phyloP scores from a whole-genome alignment of 2,888 invertebrate species.

The Eudasyphora cyanicolor region DNA sequence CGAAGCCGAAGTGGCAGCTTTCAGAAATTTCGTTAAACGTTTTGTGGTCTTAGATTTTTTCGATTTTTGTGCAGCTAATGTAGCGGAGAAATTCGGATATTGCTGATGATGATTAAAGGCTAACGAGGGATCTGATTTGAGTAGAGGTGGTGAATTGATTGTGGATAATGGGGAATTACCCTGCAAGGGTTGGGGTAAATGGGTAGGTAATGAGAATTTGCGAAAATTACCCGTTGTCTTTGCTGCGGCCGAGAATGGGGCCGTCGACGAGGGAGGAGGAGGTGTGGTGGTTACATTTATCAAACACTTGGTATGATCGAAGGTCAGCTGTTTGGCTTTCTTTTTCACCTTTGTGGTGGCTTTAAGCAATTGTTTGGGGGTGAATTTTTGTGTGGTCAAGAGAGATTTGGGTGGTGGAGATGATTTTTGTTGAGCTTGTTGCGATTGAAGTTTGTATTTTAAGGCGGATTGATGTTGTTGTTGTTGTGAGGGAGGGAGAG shows the following conservation, averaged over 20 bases:
- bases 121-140: conserved; percentile 46
- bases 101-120: conserved; percentile 33
- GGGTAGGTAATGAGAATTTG: conserved; percentile 60
- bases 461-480: neutral
- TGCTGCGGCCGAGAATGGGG: neutral
- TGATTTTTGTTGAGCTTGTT: conserved; percentile 56
- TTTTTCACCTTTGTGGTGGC: conserved; percentile 74
- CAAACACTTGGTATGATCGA: conserved; percentile 62
- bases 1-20: conserved; percentile 45
- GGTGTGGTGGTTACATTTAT: conserved; percentile 53
- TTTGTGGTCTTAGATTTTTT: conserved; percentile 62
- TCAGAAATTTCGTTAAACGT: conserved; percentile 54
- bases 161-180: conserved; percentile 45
- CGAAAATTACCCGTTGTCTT: conserved; percentile 64
- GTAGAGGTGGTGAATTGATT: conserved; percentile 30
- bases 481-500: conserved; percentile 41
- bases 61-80: conserved; percentile 32
- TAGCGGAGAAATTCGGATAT: conserved; percentile 38
- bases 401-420: conserved; percentile 24
- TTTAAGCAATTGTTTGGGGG: conserved; percentile 72
- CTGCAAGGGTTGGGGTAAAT: conserved; percentile 46
- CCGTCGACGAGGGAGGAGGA: conserved; percentile 31
- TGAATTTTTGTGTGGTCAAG: conserved; percentile 64
- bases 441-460: conserved; percentile 52
- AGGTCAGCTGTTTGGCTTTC: conserved; percentile 72